Base-by-base conservation (phyloP, 2,888 invertebrate genomes). In the Rhaphigaster nebulosa region DNA sequence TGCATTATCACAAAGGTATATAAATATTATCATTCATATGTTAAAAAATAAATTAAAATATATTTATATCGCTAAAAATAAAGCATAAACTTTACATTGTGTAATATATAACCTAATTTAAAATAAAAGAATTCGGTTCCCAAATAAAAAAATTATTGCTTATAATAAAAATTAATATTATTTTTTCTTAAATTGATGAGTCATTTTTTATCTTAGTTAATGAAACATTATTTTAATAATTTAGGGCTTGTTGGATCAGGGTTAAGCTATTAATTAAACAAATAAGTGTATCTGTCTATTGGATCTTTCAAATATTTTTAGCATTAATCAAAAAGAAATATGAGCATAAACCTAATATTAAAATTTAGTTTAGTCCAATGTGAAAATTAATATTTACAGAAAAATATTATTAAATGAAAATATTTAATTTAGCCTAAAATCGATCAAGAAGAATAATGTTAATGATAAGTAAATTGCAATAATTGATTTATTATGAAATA, bases 1-100 rank as follows among this genome's bases (percentile, higher is more conserved):
- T 84, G 84, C 84, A 45, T 76, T 76, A 76, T 76, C 70, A 76
- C 70, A 76, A 76, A 76, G 15, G 70, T 76, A 76, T 38, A 76
- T 29, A 76, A 76, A 76, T 76, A 76, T 76, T 65, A 65, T 29
- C 29, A 65, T 29, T 65, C 23, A 76, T 38, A 38, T 29, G 29
- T 65, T 65, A 34, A 65, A 29, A 65, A 65, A 65, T 29, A 65
- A 65, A 20, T 76, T 76, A 38, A 34, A 76, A 76, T 38, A 76
- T 38, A 65, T 65, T 65, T 18, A 29, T 65, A 76, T 34, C 34
- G 38, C 70, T 5, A 76, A 76, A 76, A 76, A 76, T 70, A 76
- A 38, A 8, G 10, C 15, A 65, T 29, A 15, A 65, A 65, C 29
- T 29, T 65, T 29, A 29, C 38, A 70, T 70, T 70, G 18, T 10